Evolutionary conservation across 2,888 invertebrate genomes (phyloP), one percentile per base, ranked within the genome.

Genomic region (Aphidoletes aphidimyza): DNA sequence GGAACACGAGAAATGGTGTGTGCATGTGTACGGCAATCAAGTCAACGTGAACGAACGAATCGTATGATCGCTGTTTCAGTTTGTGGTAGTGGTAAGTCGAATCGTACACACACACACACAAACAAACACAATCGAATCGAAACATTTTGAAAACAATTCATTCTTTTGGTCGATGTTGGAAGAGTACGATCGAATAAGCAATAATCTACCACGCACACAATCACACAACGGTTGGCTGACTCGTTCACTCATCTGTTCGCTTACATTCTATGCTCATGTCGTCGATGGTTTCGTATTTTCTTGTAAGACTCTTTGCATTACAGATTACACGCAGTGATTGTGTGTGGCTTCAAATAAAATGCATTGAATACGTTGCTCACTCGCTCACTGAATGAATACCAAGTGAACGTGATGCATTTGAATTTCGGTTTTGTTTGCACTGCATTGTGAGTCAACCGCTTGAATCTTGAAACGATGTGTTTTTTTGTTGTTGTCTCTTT

Each of bases 341-440:
- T 69, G 42, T 42, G 14, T 22, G n/a, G 54, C 54, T 54, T 54
- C 26, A 54, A 54, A 54, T 54, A 54, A n/a, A n/a, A 54, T 69
- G 34, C 69, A 30, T 17, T 69, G 69, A 26, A 69, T 69, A 34
- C 69, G 69, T 69, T 34, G 69, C 69, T 69, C 30, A 69, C 30
- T 69, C 69, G 5, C 22, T 22, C 17, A 47, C 6, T 69, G n/a
- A 69, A 69, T 69, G 69, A 69, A 69, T 69, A 14, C 42, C 69
- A 69, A 11, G 30, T 14, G 69, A 69, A 69, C 14, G 69, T 30
- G 54, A 54, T 54, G 69, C 69, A 69, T 69, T 69, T 69, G 30
- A 11, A 69, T n/a, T n/a, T n/a, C n/a, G n/a, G n/a, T n/a, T n/a
- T n/a, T n/a, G n/a, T 42, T 42, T 42, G 42, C 14, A 14, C 6